Evolutionary conservation across 2,797 vertebrate genomes (phyloP).

Genomic region (Diceros bicornis): DNA sequence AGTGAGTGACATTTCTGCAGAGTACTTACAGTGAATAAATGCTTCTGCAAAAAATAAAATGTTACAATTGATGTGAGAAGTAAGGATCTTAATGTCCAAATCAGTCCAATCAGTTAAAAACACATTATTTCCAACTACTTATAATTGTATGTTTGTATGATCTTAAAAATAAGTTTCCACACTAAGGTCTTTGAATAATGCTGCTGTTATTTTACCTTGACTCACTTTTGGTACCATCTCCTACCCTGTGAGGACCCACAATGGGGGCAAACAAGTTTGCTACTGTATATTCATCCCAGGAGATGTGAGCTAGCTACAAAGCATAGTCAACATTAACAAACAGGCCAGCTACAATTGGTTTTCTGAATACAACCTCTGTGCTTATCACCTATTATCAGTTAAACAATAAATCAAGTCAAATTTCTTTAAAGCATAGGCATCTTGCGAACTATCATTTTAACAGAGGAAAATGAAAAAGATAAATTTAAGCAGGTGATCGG

Average conservation of each 20-base stretch:
- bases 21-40: background rate
- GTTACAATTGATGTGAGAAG: background rate
- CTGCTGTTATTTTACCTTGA: background rate
- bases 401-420: background rate
- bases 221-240: background rate
- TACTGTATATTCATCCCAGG: background rate
- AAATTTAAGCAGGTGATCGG: background rate
- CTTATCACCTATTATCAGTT: background rate
- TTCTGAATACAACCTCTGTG: background rate
- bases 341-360: background rate
- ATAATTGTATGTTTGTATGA: background rate
- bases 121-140: background rate
- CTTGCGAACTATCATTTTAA: conserved; percentile 10
- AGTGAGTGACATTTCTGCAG: background rate
- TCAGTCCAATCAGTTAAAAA: background rate
- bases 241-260: background rate
- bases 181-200: background rate
- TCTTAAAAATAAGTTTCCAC: background rate
- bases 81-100: background rate
- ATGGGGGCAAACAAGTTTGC: background rate
- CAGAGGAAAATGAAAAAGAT: background rate
- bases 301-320: background rate
- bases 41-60: background rate
- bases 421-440: background rate
- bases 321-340: background rate